Percentiles rank a stretch among this genome's conserved stretches.
Evolutionary conservation across 1,140 invertebrate genomes (phyloP).

Genomic region (Drosophila orosa): DNA sequence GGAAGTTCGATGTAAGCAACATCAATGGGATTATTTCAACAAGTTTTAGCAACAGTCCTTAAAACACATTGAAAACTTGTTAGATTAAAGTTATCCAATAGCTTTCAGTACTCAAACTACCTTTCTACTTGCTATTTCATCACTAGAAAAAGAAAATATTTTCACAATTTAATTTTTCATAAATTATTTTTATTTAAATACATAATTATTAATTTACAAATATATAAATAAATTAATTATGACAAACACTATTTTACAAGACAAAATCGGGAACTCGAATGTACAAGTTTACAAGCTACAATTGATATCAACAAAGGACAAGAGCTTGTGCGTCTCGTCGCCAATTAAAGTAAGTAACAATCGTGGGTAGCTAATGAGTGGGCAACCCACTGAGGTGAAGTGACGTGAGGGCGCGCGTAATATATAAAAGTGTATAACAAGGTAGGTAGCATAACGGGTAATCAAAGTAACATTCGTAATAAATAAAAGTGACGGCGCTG

Average conservation of each 20-base stretch:
- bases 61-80: no score
- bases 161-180: constrained; percentile 26
- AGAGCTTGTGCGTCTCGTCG: constrained; percentile 16
- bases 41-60: no score
- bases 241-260: constrained; percentile 67
- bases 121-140: not conserved
- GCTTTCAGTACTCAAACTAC: not conserved
- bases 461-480: constrained; percentile 49
- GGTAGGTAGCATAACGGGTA: constrained; percentile 45
- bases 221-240: constrained; percentile 80
- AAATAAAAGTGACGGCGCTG: constrained; percentile 45
- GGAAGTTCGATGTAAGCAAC: no score
- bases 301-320: constrained; percentile 40
- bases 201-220: constrained; percentile 74
- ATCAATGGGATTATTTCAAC: no score
- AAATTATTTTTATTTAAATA: constrained; percentile 83
- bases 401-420: constrained; percentile 35
- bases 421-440: constrained; percentile 43
- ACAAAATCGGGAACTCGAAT: constrained; percentile 58
- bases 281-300: constrained; percentile 35
- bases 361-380: constrained; percentile 30
- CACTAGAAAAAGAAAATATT: not conserved
- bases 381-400: constrained; percentile 18
- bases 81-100: not conserved
- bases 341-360: constrained; percentile 34